Percentiles rank a stretch among this genome's conserved stretches.
These are phyloP conservation scores for Orthosia gothica DNA, from an alignment of 2,888 invertebrate species.

Conservation along the genomic window DNA sequence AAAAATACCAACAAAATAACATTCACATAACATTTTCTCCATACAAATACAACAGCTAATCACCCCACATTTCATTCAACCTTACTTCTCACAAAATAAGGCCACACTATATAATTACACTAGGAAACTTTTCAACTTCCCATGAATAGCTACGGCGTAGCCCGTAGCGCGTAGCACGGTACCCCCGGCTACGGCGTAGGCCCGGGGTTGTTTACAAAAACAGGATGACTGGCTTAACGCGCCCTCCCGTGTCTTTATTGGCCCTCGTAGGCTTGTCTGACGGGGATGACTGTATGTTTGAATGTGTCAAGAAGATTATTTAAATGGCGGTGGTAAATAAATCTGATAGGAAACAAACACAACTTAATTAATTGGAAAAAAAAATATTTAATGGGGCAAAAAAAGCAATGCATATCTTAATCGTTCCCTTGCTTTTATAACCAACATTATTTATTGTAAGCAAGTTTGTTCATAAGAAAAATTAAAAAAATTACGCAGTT, in stretches of 20 bases:
- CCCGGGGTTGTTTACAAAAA: conserved; percentile 87
- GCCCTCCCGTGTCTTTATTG: conserved; percentile 85
- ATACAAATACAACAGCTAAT: conserved; percentile 41
- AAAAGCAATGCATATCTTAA: no score
- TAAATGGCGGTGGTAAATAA: neutral
- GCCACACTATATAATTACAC: conserved; percentile 64
- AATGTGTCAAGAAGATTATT: conserved; percentile 37
- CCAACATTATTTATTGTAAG: no score
- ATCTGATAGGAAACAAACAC: neutral
- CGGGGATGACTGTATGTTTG: conserved; percentile 71
- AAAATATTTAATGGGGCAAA: neutral
- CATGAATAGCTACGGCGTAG: conserved; percentile 68
- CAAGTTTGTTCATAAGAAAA: no score
- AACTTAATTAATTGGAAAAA: neutral
- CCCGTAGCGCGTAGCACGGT: conserved; percentile 43
- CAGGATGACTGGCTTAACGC: conserved; percentile 88
- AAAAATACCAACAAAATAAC: conserved; percentile 11
- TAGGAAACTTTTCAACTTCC: conserved; percentile 62
- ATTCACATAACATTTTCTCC: conserved; percentile 44
- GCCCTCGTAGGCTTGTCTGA: conserved; percentile 83
- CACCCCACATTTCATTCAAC: conserved; percentile 47
- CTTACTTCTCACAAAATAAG: conserved; percentile 56
- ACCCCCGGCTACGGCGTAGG: conserved; percentile 71
- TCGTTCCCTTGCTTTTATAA: no score
- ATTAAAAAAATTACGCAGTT: no score